Base-by-base conservation (phyloP, 2,113 vertebrate species). In the Sardina pilchardus region DNA sequence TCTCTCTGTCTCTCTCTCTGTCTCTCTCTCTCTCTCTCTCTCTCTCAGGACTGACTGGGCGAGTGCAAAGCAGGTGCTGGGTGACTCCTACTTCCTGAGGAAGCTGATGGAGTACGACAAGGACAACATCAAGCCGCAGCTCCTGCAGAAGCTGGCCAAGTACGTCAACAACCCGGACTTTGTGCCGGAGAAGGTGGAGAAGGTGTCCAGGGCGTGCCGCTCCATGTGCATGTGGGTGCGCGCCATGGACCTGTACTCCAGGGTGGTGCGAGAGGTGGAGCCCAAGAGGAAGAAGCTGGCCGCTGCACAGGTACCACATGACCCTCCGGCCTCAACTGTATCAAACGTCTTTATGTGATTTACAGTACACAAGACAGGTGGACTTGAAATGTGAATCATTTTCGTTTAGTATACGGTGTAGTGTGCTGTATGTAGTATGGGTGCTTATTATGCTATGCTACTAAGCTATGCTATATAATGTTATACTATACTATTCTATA, bases 191-290 rank as follows among this genome's bases (percentile, higher is more conserved):
- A 97, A 97, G 92, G 96, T 96, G 53, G 96, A 96, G 85, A 97
- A 96, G 75, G 95, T 96, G n/a, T 97, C 96, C 78, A 96, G 92
- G 90, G 95, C 96, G 0, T 97, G 95, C 82, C 95, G 90, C 85
- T 97, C 96, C 14, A 96, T 97, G 96, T 96, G 96, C 83, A 94
- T 96, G 95, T 96, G 95, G 95, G 96, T 96, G 50, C 94, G 95
- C 90, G 96, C 96, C 0, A 96, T 96, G 94, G 94, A 96, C 89
- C 84, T 97, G 21, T 97, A 97, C 89, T 95, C 95, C 3, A 92
- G 92, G 42, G 94, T 97, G 10, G 85, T 96, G 21, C 96, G 96
- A 88, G 95, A 96, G 80, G 96, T 97, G 0, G 95, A 94, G 12
- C 94, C 94, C 30, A 97, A 97, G 87, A 95, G 94, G 87, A 91